Evolutionary conservation across 2,888 invertebrate genomes (phyloP), one percentile per base, ranked within the genome.

Genomic region (Branchinecta sandiegonensis): DNA sequence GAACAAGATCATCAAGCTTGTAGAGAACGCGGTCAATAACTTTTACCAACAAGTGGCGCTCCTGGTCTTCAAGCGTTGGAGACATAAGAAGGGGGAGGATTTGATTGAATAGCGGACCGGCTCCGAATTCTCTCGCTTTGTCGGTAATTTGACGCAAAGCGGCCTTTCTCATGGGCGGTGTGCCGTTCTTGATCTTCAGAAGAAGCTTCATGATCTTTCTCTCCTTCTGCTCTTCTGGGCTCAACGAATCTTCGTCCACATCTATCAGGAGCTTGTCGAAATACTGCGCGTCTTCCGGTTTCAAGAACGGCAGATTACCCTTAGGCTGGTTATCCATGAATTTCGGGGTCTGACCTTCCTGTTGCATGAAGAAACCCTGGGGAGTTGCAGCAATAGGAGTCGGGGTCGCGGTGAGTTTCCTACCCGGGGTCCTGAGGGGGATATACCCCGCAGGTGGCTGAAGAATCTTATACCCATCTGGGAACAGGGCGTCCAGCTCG

Each of bases 251-350:
- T 80, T 99, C 99, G 78, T 99, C 99, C 47, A 99, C 96, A 77
- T 99, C 99, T 68, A 94, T 87, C 73, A 99, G 83, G 72, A 99
- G 82, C 80, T 99, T 99, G 79, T 99, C 99, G 80, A 99, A 99
- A 80, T 99, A 99, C 80, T 99, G 99, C 65, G 99, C 95, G 80
- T 96, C 96, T 79, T 99, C 99, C 0, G 99, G 99, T 79, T 99
- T 99, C 87, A 99, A 90, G 77, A 99, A 94, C 14, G 99, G 99
- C 74, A 99, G 83, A 80, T 97, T 97, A 56, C 82, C 83, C 79
- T 95, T 96, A 1, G 99, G 99, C 80, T 99, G 99, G 77, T 93
- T 93, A 78, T 99, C 97, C 75, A 94, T 86, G 78, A 89, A 89
- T 75, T 92, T 92, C 1, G 87, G 85, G 67, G 85, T 85, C 77